phyloP scores from a whole-genome alignment of 2,113 vertebrate genomes.

The Sula dactylatra region DNA sequence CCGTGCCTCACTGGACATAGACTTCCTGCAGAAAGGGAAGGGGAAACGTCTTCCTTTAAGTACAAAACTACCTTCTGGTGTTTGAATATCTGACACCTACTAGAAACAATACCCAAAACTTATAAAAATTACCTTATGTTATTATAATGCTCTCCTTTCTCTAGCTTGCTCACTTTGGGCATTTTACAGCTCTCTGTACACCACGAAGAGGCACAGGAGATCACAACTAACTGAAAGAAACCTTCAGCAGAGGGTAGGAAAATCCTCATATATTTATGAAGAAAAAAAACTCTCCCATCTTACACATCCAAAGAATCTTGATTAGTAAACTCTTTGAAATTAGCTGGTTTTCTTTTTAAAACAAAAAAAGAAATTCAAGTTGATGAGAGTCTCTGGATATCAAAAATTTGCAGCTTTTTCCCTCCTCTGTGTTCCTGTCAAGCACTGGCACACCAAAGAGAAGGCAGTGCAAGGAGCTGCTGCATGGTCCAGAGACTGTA shows the following conservation, averaged over 20 bases:
- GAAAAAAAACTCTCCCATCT: not conserved
- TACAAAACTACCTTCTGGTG: not conserved
- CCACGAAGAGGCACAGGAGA: not conserved
- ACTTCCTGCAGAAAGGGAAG: not conserved
- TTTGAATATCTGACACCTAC: not conserved
- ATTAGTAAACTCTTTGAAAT: not conserved
- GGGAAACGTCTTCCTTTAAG: not conserved
- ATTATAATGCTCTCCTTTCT: not conserved
- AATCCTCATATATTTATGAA: not conserved
- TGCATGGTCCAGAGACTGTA: not conserved
- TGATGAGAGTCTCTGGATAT: not conserved
- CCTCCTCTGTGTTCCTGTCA: not conserved
- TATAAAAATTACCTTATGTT: not conserved
- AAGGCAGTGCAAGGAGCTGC: not conserved
- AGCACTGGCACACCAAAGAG: not conserved
- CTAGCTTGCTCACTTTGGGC: not conserved
- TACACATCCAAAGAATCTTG: not conserved
- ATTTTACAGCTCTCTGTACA: not conserved
- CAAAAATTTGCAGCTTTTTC: not conserved
- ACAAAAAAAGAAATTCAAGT: not conserved
- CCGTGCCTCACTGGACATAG: not conserved
- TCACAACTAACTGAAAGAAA: not conserved
- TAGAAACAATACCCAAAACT: not conserved
- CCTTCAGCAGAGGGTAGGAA: not conserved
- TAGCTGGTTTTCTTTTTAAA: not conserved